Base-by-base conservation (phyloP, 1,140 invertebrate species). In the Rhopalosiphum padi region DNA sequence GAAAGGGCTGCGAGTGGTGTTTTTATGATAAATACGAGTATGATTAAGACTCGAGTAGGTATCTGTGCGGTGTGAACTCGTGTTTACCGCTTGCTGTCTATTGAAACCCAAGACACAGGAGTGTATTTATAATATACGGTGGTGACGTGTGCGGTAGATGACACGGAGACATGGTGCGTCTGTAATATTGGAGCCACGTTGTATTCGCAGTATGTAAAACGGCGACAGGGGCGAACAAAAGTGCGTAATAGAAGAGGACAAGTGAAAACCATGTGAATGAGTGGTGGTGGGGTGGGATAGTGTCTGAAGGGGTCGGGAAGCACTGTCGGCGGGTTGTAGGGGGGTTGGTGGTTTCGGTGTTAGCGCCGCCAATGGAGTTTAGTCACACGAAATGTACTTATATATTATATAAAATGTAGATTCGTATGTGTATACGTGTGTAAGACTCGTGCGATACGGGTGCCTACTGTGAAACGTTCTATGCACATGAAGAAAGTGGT, bases 341-440 rank as follows among this genome's bases (percentile, higher is more conserved):
- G 25, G 43, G 25, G 30, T 41, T 41, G 41, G 41, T 25, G 41
- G 41, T 83, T 43, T 77, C 60, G 60, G 21, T 77, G 60, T n/a
- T n/a, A 77, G 60, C 60, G 15, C n/a, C 60, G 5, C 30, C 11
- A 77, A n/a, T 77, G 15, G 18, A 77, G 60, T n/a, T n/a, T 77
- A 77, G 60, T 77, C 60, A 18, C 15, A n/a, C n/a, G 60, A n/a
- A 77, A 77, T 77, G 60, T 77, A 77, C n/a, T 15, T 77, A 77
- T 77, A 77, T 53, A 77, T 77, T 77, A n/a, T n/a, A 77, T 77
- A 77, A 77, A 77, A 77, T 77, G 30, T 77, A 77, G 11, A 77
- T 77, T 77, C 15, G 15, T 77, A n/a, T 77, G n/a, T 68, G 30
- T 68, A n/a, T 68, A n/a, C 15, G 60, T n/a, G 60, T 77, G n/a